These are phyloP conservation scores for Coelinius sp. DNA, from an alignment of 2,888 invertebrate species.

Conservation along the genomic window DNA sequence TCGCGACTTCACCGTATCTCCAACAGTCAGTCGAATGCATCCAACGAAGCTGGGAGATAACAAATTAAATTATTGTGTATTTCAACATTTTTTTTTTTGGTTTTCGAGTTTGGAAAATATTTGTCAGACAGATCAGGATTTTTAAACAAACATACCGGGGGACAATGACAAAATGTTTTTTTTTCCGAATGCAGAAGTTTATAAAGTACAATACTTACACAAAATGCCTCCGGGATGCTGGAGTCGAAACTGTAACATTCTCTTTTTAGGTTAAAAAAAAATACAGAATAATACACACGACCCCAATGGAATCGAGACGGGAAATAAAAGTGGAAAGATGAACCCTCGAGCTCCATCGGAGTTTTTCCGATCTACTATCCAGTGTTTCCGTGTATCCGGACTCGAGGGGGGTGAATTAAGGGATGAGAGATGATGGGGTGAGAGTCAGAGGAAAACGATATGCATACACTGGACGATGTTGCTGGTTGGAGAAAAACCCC, in stretches of 20 bases:
- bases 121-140: not conserved
- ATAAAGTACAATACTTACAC: not conserved
- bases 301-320: slow-evolving; percentile 24
- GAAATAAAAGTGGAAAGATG: slow-evolving; percentile 21
- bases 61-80: not conserved
- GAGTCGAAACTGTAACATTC: slow-evolving; percentile 1
- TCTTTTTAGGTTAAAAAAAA: not conserved
- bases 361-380: slow-evolving; percentile 17
- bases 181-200: not conserved
- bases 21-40: slow-evolving; percentile 1
- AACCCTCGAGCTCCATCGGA: slow-evolving; percentile 16
- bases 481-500: slow-evolving; percentile 8
- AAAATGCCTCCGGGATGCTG: slow-evolving; percentile 8
- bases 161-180: slow-evolving; percentile 7
- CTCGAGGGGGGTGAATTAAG: slow-evolving; percentile 5
- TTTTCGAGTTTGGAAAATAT: slow-evolving; percentile 9
- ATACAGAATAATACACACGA: not conserved
- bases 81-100: not conserved
- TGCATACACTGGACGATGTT: slow-evolving; percentile 16
- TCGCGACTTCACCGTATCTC: slow-evolving; percentile 43
- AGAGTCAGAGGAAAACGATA: not conserved
- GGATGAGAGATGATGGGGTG: not conserved
- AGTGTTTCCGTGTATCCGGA: not conserved
- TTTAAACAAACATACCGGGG: not conserved
- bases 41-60: not conserved